A percentile compares a stretch with the other conserved stretches of the same genome.
Conservation (phyloP, 2,113 vertebrate genomes). For the Pterophyllum scalare region DNA sequence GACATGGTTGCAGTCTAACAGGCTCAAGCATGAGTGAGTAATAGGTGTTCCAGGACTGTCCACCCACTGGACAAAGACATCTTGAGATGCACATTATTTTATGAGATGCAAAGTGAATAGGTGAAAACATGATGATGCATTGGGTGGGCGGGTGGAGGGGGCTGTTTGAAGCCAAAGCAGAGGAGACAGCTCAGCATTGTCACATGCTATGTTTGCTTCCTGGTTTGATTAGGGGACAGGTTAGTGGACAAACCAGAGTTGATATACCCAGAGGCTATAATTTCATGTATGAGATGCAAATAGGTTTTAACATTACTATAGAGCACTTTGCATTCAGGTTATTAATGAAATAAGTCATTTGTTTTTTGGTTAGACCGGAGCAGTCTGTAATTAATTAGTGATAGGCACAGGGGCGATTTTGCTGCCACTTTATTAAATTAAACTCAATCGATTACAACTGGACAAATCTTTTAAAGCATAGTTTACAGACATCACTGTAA, state of each 20-base stretch:
- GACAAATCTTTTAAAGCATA: slow-evolving; percentile 23
- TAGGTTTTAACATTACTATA: background rate
- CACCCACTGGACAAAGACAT: slow-evolving; percentile 73
- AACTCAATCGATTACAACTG: background rate
- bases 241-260: slow-evolving; percentile 45
- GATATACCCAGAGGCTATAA: slow-evolving; percentile 53
- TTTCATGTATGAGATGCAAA: slow-evolving; percentile 36
- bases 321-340: background rate
- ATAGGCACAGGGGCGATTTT: background rate
- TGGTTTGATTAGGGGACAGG: slow-evolving; percentile 67
- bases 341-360: background rate
- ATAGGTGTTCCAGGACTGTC: slow-evolving; percentile 72
- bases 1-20: slow-evolving; percentile 64
- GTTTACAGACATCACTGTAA: slow-evolving; percentile 40
- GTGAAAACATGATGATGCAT: slow-evolving; percentile 69
- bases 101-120: slow-evolving; percentile 69
- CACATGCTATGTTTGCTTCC: slow-evolving; percentile 57
- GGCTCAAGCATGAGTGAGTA: slow-evolving; percentile 73
- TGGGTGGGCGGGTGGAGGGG: slow-evolving; percentile 38
- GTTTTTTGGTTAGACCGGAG: background rate
- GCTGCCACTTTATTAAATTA: slow-evolving; percentile 7
- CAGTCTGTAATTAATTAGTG: background rate
- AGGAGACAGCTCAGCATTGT: slow-evolving; percentile 70
- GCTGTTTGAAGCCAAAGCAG: slow-evolving; percentile 54
- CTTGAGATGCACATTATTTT: slow-evolving; percentile 68